Conservation (phyloP, 2,797 vertebrate genomes). For the Silurus aristotelis region DNA sequence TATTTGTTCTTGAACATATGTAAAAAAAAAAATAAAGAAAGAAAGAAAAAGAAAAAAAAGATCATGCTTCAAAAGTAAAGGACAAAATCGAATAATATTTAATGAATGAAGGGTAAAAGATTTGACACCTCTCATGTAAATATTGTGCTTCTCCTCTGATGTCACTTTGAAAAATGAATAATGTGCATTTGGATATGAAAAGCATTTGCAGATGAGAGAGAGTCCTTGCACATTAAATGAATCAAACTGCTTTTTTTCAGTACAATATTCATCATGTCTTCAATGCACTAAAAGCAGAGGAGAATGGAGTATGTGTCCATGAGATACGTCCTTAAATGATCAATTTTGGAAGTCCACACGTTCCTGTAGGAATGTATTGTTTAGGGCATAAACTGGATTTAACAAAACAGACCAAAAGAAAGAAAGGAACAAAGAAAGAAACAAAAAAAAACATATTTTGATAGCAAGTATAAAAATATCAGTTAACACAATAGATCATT, state of each 20-base stretch:
- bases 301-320: neutral
- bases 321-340: neutral
- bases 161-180: conserved; percentile 35
- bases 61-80: too few relatives aligned
- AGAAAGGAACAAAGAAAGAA: neutral
- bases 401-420: neutral
- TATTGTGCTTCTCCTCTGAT: conserved; percentile 1
- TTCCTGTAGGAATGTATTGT: neutral
- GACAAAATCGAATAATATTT: neutral
- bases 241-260: conserved; percentile 7
- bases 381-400: neutral
- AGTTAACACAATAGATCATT: neutral
- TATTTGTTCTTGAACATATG: neutral
- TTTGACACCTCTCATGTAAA: conserved; percentile 4
- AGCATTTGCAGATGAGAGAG: conserved; percentile 28
- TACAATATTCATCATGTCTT: conserved; percentile 29
- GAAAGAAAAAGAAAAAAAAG: neutral
- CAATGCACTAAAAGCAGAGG: conserved; percentile 19
- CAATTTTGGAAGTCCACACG: neutral
- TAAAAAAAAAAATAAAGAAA: neutral
- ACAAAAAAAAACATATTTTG: neutral
- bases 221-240: conserved; percentile 13
- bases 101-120: conserved; percentile 14
- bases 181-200: conserved; percentile 40
- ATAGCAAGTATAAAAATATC: neutral